Evolutionary conservation across 2,797 vertebrate species (phyloP), one percentile per base, ranked within the genome.

Genomic region (Danionella dracula): DNA sequence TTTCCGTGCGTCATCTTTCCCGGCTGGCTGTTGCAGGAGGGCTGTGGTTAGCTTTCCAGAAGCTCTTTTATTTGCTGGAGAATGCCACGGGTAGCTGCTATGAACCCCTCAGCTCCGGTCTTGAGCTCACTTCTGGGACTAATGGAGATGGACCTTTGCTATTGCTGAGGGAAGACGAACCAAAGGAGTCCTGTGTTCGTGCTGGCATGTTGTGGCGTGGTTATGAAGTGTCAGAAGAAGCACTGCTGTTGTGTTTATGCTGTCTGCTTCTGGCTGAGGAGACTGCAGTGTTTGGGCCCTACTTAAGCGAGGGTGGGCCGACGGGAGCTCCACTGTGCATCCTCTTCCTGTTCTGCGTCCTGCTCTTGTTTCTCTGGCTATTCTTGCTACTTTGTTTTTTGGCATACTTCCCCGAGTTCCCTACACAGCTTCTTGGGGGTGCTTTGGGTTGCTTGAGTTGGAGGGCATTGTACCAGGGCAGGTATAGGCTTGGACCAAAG

Each of bases 71-170:
- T 46, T 74, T 92, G 38, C 82, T 94, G 4, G 93, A 93, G 77
- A 92, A 94, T 57, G 76, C 92, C 68, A 94, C 92, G 0, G 94
- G 94, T 44, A 92, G 89, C 83, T 96, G 94, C 78, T 93, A 92
- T 0, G 90, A 94, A 62, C 81, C 85, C 15, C 48, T 91, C 1
- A 48, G 50, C 4, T 4, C 17, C 1, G 35, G 65, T 4, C 38
- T 65, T 2, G 84, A 82, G 1, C 42, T 70, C 34, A 38, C 12
- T 7, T 20, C 61, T 16, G 57, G 65, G 17, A 2, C 50, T 17
- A 68, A 32, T 46, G 80, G 32, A 45, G 65, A 66, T 0, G 48
- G 73, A 67, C 82, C 86, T n/a, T 71, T 90, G 56, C 66, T 93
- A 70, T 82, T 92, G 59, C 75, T 94, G 8, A 80, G 84, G 0